Percentiles rank a stretch among this genome's conserved stretches.
Conservation (phyloP, 2,113 vertebrate genomes). For the Malaclemys terrapin region DNA sequence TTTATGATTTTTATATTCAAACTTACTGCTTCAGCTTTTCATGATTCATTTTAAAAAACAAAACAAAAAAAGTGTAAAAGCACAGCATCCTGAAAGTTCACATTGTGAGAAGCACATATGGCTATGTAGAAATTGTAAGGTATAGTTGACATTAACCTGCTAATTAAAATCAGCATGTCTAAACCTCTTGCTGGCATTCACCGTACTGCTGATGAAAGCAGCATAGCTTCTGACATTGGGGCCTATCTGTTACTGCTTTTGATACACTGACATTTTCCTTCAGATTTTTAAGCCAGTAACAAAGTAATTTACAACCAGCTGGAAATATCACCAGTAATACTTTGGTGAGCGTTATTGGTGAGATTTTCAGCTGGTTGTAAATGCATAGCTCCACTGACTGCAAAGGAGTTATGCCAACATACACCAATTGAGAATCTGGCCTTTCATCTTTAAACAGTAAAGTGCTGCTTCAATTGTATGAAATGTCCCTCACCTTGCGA, state of each 20-base stretch:
- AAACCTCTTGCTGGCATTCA: slow-evolving; percentile 21
- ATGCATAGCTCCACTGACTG: background rate
- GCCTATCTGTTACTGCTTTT: background rate
- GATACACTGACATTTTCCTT: background rate
- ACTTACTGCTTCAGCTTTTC: background rate
- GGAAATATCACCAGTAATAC: background rate
- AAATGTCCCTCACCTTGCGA: background rate
- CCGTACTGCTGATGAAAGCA: slow-evolving; percentile 30
- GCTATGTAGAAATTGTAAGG: background rate
- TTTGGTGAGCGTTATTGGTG: background rate
- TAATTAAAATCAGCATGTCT: slow-evolving; percentile 39
- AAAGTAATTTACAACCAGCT: background rate
- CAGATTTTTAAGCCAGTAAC: no score
- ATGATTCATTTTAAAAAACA: background rate
- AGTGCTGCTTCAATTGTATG: background rate
- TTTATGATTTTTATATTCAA: background rate
- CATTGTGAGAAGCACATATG: background rate
- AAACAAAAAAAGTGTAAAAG: background rate
- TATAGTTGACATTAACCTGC: slow-evolving; percentile 18
- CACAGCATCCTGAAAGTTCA: background rate
- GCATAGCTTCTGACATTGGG: background rate
- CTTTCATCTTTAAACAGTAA: background rate
- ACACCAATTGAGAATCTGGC: background rate
- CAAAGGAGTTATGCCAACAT: background rate
- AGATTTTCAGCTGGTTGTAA: background rate